phyloP scores from a whole-genome alignment of 1,140 invertebrate species.

The Drosophila willistoni region DNA sequence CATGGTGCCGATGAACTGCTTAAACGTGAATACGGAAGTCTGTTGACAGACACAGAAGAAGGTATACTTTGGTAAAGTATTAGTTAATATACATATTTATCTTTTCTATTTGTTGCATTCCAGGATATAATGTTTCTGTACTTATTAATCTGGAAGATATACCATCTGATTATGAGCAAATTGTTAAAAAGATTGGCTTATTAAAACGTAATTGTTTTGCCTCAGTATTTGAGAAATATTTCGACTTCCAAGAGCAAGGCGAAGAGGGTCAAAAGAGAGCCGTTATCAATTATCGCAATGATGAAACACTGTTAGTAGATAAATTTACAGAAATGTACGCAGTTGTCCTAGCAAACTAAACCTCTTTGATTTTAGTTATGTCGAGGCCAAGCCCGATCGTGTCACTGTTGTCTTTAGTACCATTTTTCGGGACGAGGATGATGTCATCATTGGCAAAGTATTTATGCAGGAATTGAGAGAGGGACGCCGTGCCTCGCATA shows the following conservation, averaged over 20 bases:
- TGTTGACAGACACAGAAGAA: constrained; percentile 92
- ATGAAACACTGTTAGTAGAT: constrained; percentile 97
- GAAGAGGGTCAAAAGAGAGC: constrained; percentile 96
- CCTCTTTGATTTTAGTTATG: constrained; percentile 87
- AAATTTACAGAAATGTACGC: constrained; percentile 34
- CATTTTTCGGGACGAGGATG: constrained; percentile 98
- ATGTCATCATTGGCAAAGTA: constrained; percentile 99
- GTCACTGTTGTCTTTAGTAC: constrained; percentile 99
- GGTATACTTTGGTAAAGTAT: constrained; percentile 84
- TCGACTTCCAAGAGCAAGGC: constrained; percentile 97
- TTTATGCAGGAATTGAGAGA: constrained; percentile 99
- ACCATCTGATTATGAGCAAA: constrained; percentile 93
- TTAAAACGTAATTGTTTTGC: constrained; percentile 99
- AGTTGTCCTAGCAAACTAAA: neutral
- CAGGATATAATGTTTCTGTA: constrained; percentile 97
- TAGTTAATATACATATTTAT: neutral
- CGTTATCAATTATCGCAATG: constrained; percentile 98
- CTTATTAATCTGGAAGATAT: constrained; percentile 97
- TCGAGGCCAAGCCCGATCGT: constrained; percentile 98
- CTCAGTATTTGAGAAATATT: constrained; percentile 99
- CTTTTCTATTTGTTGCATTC: constrained; percentile 25
- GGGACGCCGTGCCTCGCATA: constrained; percentile 97
- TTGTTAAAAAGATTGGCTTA: constrained; percentile 96
- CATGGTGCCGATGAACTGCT: constrained; percentile 98
- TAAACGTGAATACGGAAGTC: constrained; percentile 94